Evolutionary conservation across 2,888 invertebrate genomes (phyloP).

Genomic region (Ormyrus thymus): DNA sequence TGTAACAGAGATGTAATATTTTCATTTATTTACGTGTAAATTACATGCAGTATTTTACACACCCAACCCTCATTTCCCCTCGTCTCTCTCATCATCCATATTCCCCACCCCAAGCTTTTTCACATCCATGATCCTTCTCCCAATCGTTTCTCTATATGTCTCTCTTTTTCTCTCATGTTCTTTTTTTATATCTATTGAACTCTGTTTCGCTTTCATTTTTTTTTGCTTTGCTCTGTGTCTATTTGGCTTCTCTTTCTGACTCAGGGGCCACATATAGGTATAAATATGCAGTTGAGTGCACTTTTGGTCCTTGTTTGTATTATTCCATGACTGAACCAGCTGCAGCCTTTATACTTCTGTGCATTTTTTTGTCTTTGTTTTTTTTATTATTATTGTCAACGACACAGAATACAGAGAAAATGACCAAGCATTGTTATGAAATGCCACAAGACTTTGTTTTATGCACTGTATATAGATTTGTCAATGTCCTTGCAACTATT

Average conservation of each 20-base stretch:
- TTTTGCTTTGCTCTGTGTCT: constrained; percentile 47
- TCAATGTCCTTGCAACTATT: constrained; percentile 54
- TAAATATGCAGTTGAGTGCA: constrained; percentile 46
- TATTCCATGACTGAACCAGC: constrained; percentile 52
- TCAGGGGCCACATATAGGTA: constrained; percentile 45
- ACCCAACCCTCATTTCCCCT: constrained; percentile 31
- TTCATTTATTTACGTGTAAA: constrained; percentile 48
- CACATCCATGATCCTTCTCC: constrained; percentile 54
- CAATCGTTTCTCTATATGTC: constrained; percentile 40
- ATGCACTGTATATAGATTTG: constrained; percentile 45
- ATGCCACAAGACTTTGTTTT: constrained; percentile 44
- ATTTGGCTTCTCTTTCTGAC: constrained; percentile 53
- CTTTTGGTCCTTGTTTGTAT: constrained; percentile 55
- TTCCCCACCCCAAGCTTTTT: constrained; percentile 53
- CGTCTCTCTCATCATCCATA: constrained; percentile 46
- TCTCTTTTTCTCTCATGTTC: constrained; percentile 34
- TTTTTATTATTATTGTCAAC: constrained; percentile 45
- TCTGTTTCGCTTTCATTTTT: constrained; percentile 43
- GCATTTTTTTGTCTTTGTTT: constrained; percentile 36
- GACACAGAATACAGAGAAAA: constrained; percentile 44
- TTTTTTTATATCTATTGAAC: constrained; percentile 35
- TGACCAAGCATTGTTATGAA: constrained; percentile 54
- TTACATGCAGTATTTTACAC: constrained; percentile 53
- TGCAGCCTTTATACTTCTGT: constrained; percentile 38
- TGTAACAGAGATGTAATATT: constrained; percentile 18